phyloP scores from a whole-genome alignment of 2,797 vertebrate species.

The Pseudopleuronectes americanus region DNA sequence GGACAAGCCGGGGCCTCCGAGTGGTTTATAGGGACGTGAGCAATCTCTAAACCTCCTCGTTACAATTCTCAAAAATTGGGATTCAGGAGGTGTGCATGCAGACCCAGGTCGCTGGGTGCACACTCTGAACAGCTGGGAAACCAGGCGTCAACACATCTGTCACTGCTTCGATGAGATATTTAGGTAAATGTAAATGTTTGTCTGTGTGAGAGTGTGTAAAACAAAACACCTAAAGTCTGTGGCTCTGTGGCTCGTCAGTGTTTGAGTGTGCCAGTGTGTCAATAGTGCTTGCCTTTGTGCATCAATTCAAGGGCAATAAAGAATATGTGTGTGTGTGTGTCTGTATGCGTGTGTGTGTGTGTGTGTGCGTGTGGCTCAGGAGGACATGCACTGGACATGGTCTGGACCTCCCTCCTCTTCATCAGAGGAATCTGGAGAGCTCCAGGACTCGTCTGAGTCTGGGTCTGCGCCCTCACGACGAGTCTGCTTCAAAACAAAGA shows the following conservation, averaged over 20 bases:
- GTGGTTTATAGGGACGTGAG: conserved; percentile 59
- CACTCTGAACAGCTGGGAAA: conserved; percentile 51
- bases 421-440: conserved; percentile 92
- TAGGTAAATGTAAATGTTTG: conserved; percentile 47
- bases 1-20: conserved; percentile 45
- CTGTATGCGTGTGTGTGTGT: conserved; percentile 23
- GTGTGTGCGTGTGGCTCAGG: conserved; percentile 81
- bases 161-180: conserved; percentile 51
- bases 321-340: conserved; percentile 40
- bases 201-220: conserved; percentile 50
- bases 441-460: conserved; percentile 93
- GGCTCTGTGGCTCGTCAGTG: conserved; percentile 67
- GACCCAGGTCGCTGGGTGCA: conserved; percentile 41
- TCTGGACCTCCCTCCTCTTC: conserved; percentile 94
- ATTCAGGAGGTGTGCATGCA: conserved; percentile 48
- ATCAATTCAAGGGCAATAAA: conserved; percentile 79
- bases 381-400: conserved; percentile 97
- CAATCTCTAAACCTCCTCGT: conserved; percentile 44
- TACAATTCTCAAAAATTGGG: conserved; percentile 14
- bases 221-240: conserved; percentile 38
- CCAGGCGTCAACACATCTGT: conserved; percentile 46
- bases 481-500: conserved; percentile 43
- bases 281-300: conserved; percentile 79
- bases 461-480: conserved; percentile 85
- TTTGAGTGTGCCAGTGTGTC: conserved; percentile 79